A percentile compares a stretch with the other conserved stretches of the same genome.
Evolutionary conservation across 2,113 vertebrate genomes (phyloP).

Genomic region (Engraulis encrasicolus): DNA sequence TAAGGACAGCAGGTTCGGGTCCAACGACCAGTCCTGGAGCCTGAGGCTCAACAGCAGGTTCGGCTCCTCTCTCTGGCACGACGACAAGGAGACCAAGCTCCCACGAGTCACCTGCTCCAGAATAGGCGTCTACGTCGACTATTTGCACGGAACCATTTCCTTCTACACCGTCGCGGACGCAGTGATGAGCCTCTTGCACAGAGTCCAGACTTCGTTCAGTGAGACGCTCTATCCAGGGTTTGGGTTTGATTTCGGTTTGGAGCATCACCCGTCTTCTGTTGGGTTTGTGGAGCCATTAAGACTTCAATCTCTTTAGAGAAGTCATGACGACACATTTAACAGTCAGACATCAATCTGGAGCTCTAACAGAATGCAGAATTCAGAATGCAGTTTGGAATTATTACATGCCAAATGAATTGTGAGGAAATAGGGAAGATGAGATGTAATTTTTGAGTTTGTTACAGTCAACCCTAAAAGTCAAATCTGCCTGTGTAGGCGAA

Average conservation of each 20-base stretch:
- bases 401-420: no score
- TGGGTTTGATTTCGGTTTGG: background rate
- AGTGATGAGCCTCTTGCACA: conserved; percentile 50
- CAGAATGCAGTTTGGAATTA: no score
- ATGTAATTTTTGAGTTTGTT: no score
- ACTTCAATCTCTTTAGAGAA: background rate
- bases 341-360: no score
- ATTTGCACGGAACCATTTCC: conserved; percentile 48
- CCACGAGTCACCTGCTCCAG: background rate
- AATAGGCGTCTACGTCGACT: conserved; percentile 51
- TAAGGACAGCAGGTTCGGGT: background rate
- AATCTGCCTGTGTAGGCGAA: no score
- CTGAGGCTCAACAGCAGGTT: background rate
- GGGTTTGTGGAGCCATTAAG: background rate
- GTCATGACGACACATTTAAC: background rate
- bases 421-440: no score
- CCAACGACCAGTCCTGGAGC: background rate
- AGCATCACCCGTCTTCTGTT: background rate
- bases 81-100: background rate
- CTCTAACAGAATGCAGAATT: no score
- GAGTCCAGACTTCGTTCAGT: conserved; percentile 45
- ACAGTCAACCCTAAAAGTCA: no score
- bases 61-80: background rate
- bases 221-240: conserved; percentile 43
- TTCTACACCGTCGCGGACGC: conserved; percentile 53